Percentiles rank a stretch among this genome's conserved stretches.
These are phyloP conservation scores for Trachelus stipa DNA, from an alignment of 2,888 invertebrate species.

Conservation along the genomic window DNA sequence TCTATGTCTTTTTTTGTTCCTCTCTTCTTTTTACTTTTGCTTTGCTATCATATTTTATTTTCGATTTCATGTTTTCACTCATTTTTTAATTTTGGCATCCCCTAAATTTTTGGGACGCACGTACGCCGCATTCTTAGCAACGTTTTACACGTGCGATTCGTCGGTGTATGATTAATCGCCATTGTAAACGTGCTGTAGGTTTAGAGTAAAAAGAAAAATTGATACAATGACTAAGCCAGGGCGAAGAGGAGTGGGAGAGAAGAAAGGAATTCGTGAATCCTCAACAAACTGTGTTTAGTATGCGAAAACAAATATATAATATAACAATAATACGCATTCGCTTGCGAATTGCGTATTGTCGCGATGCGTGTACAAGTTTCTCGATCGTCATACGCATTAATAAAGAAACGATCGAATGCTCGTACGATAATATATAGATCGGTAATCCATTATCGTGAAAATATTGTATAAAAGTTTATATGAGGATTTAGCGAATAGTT, in stretches of 20 bases:
- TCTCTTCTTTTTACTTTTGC: not conserved
- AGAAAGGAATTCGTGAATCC: not conserved
- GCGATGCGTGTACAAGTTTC: not conserved
- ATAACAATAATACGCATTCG: not conserved
- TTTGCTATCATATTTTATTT: constrained; percentile 4
- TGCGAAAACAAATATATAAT: not conserved
- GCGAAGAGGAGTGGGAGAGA: not conserved
- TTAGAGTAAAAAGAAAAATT: not conserved
- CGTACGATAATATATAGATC: too few species aligned
- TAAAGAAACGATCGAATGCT: too few species aligned
- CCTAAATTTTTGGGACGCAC: not conserved
- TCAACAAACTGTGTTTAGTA: not conserved
- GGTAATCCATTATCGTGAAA: not conserved
- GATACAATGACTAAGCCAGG: not conserved
- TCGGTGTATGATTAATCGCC: not conserved
- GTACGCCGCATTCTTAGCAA: not conserved
- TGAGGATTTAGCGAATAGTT: not conserved
- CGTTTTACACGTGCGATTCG: not conserved
- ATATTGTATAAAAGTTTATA: not conserved
- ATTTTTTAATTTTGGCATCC: not conserved
- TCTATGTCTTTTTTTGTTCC: not conserved
- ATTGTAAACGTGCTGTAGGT: not conserved
- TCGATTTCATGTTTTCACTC: not conserved
- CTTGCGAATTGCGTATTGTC: not conserved
- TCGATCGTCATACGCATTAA: too few species aligned